Base-by-base conservation (phyloP, 2,113 vertebrate species). In the Datnioides undecimradiatus region DNA sequence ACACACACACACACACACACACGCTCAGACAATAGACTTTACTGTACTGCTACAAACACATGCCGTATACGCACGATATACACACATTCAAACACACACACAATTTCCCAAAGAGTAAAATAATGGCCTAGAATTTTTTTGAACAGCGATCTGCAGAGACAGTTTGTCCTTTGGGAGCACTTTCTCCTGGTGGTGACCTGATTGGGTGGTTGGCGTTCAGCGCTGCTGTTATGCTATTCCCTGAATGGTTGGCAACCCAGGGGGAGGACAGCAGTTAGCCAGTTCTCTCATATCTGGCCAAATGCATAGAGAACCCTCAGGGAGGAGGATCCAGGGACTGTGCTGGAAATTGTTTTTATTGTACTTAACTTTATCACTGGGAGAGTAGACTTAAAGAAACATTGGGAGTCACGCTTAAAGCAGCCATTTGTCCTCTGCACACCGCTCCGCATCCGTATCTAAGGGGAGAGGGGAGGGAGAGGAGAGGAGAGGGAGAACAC, bases 131-230 rank as follows among this genome's bases (percentile, higher is more conserved):
- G 79, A 91, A 84, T 82, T 74, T 75, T 75, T 80, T 79, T 74
- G 40, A 87, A 73, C 65, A 70, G 33, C 40, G 21, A 87, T 88
- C 63, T 86, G 68, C 80, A 70, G 75, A 73, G 87, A 74, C 57
- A 49, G n/a, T 51, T 46, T 65, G 52, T 88, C 90, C 86, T 90
- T 55, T 78, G 90, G 90, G 91, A 92, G 72, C 76, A 85, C 74
- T 90, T 85, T 89, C 79, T 91, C 86, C 87, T 88, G 83, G 62
- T 81, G 76, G 46, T 91, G 91, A 91, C 89, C 91, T 93, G 92
- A 93, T 90, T 92, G 90, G 88, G 84, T 82, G 89, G 84, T 59
- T 83, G 79, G 70, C 27, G 17, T 79, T 76, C 80, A 64, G 62
- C 27, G 29, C 87, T 66, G 84, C 79, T 87, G 81, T 88, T 75